phyloP scores from a whole-genome alignment of 35 echinoderm and acorn worm species.

The Lytechinus variegatus region DNA sequence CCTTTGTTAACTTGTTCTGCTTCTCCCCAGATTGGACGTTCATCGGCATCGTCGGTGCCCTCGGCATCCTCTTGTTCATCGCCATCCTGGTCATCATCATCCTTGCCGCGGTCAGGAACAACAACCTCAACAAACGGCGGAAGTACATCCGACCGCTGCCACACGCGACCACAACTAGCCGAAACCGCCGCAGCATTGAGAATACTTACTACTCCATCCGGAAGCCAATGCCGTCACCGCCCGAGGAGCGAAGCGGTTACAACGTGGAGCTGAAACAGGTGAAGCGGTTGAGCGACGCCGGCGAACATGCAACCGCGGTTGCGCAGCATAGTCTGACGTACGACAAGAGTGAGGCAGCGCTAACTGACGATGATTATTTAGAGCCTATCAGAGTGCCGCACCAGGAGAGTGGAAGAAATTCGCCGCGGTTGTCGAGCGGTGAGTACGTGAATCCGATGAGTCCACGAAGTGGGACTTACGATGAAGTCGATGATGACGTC shows the following conservation, averaged over 20 bases:
- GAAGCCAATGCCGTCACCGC: neutral
- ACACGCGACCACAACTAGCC: neutral
- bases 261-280: neutral
- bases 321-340: neutral
- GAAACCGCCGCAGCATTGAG: neutral
- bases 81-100: conserved; percentile 27
- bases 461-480: neutral
- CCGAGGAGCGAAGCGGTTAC: neutral
- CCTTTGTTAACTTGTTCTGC: too few species aligned
- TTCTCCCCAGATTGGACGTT: neutral
- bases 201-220: neutral
- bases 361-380: neutral
- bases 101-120: neutral
- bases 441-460: conserved; percentile 17
- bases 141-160: neutral
- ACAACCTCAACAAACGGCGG: neutral
- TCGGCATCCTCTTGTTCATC: neutral
- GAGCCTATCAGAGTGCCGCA: neutral
- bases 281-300: neutral
- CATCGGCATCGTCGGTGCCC: conserved; percentile 31
- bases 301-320: neutral
- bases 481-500: neutral
- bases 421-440: neutral
- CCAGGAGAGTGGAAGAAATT: neutral
- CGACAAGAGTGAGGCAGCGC: neutral